Conservation (phyloP, 2,888 invertebrate species). For the Cerceris ruficornis region DNA sequence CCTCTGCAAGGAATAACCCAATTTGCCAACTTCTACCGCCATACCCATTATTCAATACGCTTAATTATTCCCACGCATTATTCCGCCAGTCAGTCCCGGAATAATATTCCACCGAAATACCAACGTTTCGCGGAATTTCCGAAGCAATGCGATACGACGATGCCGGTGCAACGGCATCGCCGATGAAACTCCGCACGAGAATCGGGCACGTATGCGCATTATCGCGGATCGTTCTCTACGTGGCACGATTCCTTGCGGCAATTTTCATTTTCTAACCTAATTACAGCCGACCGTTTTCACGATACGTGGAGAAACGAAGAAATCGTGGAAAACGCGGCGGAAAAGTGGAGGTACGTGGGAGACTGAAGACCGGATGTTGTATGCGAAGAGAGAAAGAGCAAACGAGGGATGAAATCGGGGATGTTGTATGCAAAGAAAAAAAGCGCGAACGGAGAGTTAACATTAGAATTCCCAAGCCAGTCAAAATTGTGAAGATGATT, state of each 20-base stretch:
- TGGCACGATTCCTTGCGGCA: slow-evolving; percentile 33
- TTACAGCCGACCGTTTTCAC: slow-evolving; percentile 23
- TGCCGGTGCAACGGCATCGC: not conserved
- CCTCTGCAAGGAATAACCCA: slow-evolving; percentile 3
- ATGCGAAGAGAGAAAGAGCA: not conserved
- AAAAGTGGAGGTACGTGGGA: not conserved
- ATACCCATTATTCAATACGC: slow-evolving; percentile 24
- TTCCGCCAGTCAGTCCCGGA: slow-evolving; percentile 25
- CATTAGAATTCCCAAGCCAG: too few relatives aligned
- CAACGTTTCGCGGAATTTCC: slow-evolving; percentile 28
- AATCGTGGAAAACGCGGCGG: not conserved
- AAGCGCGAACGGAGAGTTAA: too few relatives aligned
- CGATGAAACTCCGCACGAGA: not conserved
- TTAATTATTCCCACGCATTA: slow-evolving; percentile 41
- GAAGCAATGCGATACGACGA: slow-evolving; percentile 10
- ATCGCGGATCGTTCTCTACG: slow-evolving; percentile 4
- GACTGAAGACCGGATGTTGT: not conserved
- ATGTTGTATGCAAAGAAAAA: too few relatives aligned
- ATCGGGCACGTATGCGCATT: not conserved
- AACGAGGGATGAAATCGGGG: too few relatives aligned
- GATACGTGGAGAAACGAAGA: slow-evolving; percentile 3
- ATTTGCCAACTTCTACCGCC: slow-evolving; percentile 4
- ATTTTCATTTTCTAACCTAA: slow-evolving; percentile 35
- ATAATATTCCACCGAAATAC: slow-evolving; percentile 20
- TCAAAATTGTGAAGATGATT: too few relatives aligned